phyloP scores from a whole-genome alignment of 1,140 invertebrate genomes.

The Brachystomella parvula region DNA sequence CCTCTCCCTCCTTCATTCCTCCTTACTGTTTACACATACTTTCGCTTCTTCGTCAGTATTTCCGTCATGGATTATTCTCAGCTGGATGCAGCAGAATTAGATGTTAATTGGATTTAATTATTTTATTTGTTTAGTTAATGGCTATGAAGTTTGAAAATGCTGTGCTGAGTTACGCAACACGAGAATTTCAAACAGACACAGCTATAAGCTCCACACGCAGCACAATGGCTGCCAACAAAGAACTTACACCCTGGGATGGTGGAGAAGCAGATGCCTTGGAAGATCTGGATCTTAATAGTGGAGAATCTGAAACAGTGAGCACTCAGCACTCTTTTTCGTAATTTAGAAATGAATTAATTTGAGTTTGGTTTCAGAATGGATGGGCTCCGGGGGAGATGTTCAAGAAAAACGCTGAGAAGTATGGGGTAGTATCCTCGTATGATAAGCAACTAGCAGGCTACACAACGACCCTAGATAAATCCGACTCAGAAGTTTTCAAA shows the following conservation, averaged over 20 bases:
- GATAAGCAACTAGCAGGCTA: slow-evolving; percentile 76
- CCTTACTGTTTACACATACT: too few species aligned
- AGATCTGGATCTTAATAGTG: slow-evolving; percentile 49
- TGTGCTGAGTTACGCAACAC: slow-evolving; percentile 34
- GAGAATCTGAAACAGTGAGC: slow-evolving; percentile 51
- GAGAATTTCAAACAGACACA: slow-evolving; percentile 59
- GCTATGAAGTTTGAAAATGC: slow-evolving; percentile 28
- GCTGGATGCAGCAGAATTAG: not conserved
- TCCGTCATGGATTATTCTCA: not conserved
- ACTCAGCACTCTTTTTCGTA: not conserved
- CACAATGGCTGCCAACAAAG: slow-evolving; percentile 60
- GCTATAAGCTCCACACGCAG: slow-evolving; percentile 59
- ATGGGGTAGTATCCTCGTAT: slow-evolving; percentile 79
- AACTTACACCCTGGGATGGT: slow-evolving; percentile 81
- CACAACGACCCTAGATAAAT: slow-evolving; percentile 73
- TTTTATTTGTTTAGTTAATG: slow-evolving; percentile 17
- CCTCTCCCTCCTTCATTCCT: too few species aligned
- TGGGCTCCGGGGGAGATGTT: slow-evolving; percentile 96
- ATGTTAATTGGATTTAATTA: not conserved
- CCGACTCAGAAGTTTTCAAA: slow-evolving; percentile 77
- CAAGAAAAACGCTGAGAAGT: slow-evolving; percentile 77
- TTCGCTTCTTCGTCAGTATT: not conserved
- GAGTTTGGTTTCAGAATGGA: slow-evolving; percentile 54
- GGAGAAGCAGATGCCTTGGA: slow-evolving; percentile 55
- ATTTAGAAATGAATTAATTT: slow-evolving; percentile 5